Percentiles rank a stretch among this genome's conserved stretches.
These are phyloP conservation scores for Mandrillus leucophaeus DNA, from an alignment of 2,113 vertebrate genomes.

Conservation along the genomic window DNA sequence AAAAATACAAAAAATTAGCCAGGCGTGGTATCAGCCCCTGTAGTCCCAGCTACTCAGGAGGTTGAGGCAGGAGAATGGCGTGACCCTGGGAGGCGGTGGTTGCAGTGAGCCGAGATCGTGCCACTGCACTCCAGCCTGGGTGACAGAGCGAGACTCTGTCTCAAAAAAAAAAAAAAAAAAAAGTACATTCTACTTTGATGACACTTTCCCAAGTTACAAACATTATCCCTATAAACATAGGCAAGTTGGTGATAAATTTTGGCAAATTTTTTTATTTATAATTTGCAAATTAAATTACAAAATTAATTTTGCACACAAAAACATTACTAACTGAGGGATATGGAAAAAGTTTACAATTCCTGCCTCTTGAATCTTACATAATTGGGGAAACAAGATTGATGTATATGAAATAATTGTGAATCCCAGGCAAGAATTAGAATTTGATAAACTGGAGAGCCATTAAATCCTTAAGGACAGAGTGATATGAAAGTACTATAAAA, in stretches of 20 bases:
- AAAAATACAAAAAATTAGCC: no score
- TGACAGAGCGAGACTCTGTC: no score
- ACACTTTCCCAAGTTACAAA: neutral
- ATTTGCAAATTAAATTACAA: slow-evolving; percentile 35
- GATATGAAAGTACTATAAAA: neutral
- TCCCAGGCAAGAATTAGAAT: neutral
- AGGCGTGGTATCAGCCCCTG: no score
- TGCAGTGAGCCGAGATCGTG: no score
- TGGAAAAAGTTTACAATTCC: neutral
- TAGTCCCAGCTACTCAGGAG: no score
- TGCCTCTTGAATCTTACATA: slow-evolving; percentile 1
- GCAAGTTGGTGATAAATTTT: slow-evolving; percentile 34
- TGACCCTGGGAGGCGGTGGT: no score
- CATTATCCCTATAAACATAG: slow-evolving; percentile 35
- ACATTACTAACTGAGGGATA: neutral
- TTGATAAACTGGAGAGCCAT: neutral
- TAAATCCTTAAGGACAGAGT: neutral
- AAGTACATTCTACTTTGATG: neutral
- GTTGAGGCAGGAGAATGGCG: no score
- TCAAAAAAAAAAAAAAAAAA: neutral
- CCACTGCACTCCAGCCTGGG: no score
- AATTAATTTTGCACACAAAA: neutral
- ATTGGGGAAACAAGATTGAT: neutral
- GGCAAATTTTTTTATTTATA: neutral
- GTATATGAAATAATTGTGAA: slow-evolving; percentile 32